Evolutionary conservation across 2,113 vertebrate species (phyloP).

Genomic region (Heterotilapia buettikoferi): DNA sequence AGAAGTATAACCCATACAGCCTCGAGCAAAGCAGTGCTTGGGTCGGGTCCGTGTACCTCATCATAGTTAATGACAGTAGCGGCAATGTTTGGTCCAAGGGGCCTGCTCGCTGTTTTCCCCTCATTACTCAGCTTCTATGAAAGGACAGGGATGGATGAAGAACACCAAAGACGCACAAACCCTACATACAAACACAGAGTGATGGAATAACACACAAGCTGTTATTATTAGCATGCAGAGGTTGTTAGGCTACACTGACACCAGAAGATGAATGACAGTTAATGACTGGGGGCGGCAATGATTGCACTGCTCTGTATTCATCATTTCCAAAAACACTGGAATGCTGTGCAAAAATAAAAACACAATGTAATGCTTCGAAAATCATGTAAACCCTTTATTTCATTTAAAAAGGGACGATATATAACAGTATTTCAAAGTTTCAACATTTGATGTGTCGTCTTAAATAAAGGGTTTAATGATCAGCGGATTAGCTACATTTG

Average conservation of each 20-base stretch:
- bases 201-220: constrained; percentile 18
- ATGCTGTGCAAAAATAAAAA: neutral
- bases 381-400: neutral
- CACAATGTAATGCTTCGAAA: neutral
- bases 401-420: neutral
- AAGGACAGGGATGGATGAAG: constrained; percentile 65
- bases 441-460: neutral
- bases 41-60: constrained; percentile 66
- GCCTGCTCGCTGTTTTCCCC: constrained; percentile 72
- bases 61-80: constrained; percentile 75
- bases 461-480: neutral
- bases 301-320: neutral
- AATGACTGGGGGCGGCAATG: neutral
- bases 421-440: neutral
- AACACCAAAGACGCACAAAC: constrained; percentile 45
- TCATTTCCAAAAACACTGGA: neutral
- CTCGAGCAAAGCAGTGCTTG: constrained; percentile 56
- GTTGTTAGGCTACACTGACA: neutral
- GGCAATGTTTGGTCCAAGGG: constrained; percentile 72
- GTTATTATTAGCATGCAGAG: constrained; percentile 1
- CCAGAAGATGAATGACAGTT: neutral
- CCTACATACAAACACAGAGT: constrained; percentile 24
- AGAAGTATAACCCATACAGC: neutral
- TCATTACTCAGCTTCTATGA: constrained; percentile 67
- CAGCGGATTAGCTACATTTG: neutral